Base-by-base conservation (phyloP, 1,140 invertebrate genomes). In the Lerema accius region DNA sequence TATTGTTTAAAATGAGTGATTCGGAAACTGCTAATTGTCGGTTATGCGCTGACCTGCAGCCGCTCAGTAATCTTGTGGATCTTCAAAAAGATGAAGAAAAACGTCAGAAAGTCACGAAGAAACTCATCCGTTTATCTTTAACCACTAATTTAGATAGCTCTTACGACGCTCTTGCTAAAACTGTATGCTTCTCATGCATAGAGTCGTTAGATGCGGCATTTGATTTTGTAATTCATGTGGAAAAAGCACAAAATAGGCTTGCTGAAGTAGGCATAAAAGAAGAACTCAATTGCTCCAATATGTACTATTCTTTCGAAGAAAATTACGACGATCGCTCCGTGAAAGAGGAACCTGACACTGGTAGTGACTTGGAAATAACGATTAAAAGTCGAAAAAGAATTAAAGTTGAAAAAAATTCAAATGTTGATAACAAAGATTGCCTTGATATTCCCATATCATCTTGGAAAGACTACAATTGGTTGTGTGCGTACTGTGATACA, bases 391-490 rank as follows among this genome's bases (percentile, higher is more conserved):
- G n/a, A n/a, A n/a, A n/a, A n/a, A n/a, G n/a, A n/a, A n/a, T n/a
- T n/a, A n/a, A n/a, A n/a, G n/a, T n/a, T n/a, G n/a, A n/a, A n/a
- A n/a, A n/a, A n/a, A n/a, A n/a, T n/a, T n/a, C n/a, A n/a, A n/a
- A n/a, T n/a, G n/a, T n/a, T n/a, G n/a, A n/a, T n/a, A n/a, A n/a
- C n/a, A n/a, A 32, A 0, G 35, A 45, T 55, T 39, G 60, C 66
- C 32, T 51, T 65, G 56, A 64, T 5, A 53, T 67, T 13, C n/a
- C 45, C 14, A 67, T 67, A 51, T 32, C 67, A 19, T 59, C 69
- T 4, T 87, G 84, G 84, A 69, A 76, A 14, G 78, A 84, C 14
- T 87, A 80, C 42, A 71, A 49, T 1, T 87, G 84, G 84, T 45
- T 76, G 4, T 87, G 84, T 69, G 63, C 73, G 0, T 76, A 75